phyloP scores from a whole-genome alignment of 1,140 invertebrate genomes.

The Drosophila gunungcola region DNA sequence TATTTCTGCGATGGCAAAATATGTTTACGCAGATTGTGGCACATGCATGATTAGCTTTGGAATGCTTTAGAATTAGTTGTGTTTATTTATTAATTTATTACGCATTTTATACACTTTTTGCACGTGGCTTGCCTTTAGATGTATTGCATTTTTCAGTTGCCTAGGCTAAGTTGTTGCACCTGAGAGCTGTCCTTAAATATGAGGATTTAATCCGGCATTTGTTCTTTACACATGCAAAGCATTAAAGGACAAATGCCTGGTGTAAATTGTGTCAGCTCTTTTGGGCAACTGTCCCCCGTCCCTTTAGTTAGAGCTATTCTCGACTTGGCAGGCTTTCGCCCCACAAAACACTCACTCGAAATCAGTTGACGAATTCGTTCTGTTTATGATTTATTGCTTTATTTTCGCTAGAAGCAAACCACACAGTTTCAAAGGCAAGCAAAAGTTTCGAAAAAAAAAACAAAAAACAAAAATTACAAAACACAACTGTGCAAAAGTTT shows the following conservation, averaged over 20 bases:
- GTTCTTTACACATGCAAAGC: not conserved
- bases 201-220: not conserved
- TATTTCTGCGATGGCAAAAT: constrained; percentile 14
- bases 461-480: constrained; percentile 3
- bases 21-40: constrained; percentile 25
- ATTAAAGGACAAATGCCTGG: constrained; percentile 17
- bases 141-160: constrained; percentile 22
- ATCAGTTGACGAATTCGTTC: constrained; percentile 69
- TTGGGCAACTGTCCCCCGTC: constrained; percentile 73
- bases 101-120: constrained; percentile 17
- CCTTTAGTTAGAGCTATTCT: constrained; percentile 78
- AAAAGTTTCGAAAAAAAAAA: constrained; percentile 51
- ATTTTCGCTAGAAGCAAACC: constrained; percentile 35
- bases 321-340: constrained; percentile 85
- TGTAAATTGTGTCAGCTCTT: constrained; percentile 44
- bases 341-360: constrained; percentile 52
- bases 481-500: constrained; percentile 61
- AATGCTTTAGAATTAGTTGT: constrained; percentile 12
- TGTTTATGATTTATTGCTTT: constrained; percentile 50
- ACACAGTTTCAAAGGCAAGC: constrained; percentile 71
- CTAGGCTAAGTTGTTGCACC: constrained; percentile 46
- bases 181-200: not conserved
- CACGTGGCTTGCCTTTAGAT: constrained; percentile 39
- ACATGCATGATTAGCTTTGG: constrained; percentile 51
- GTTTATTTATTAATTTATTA: not conserved